Evolutionary conservation across 1,140 invertebrate species (phyloP).

Genomic region (Ceratosolen solmsi): DNA sequence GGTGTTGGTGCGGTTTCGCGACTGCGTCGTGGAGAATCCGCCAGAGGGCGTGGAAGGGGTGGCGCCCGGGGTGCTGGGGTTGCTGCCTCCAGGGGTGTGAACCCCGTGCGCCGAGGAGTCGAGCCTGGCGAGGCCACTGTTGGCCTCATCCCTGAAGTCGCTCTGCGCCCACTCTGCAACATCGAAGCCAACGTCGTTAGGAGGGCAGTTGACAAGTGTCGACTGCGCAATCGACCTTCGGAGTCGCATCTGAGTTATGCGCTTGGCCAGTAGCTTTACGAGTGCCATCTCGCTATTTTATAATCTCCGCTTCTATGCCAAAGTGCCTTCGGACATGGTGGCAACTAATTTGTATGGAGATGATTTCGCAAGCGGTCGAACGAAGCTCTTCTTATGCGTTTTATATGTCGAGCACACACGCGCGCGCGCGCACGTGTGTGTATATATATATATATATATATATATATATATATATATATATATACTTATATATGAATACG

Average conservation of each 20-base stretch:
- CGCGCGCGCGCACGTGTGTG: too few species aligned
- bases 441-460: too few species aligned
- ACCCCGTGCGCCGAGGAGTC: slow-evolving; percentile 66
- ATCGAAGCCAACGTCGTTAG: not conserved
- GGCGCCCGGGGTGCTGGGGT: slow-evolving; percentile 77
- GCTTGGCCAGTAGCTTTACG: too few species aligned
- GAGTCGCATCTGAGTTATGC: too few species aligned
- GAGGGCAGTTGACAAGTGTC: too few species aligned
- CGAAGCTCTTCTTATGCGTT: too few species aligned
- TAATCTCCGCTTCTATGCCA: not conserved
- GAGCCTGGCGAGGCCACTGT: slow-evolving; percentile 72
- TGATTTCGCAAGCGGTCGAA: too few species aligned
- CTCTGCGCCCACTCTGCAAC: slow-evolving; percentile 89
- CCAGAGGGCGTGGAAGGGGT: slow-evolving; percentile 77
- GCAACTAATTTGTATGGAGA: too few species aligned
- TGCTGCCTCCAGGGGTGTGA: slow-evolving; percentile 70
- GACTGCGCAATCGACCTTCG: not conserved
- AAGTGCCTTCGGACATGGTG: too few species aligned
- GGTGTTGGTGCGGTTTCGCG: slow-evolving; percentile 63
- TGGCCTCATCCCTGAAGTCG: slow-evolving; percentile 85
- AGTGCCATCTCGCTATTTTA: too few species aligned
- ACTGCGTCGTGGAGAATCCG: slow-evolving; percentile 66
- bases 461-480: too few species aligned
- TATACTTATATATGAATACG: not conserved
- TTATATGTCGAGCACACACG: too few species aligned